Base-by-base conservation (phyloP, 2,113 vertebrate species). In the Antennarius striatus region DNA sequence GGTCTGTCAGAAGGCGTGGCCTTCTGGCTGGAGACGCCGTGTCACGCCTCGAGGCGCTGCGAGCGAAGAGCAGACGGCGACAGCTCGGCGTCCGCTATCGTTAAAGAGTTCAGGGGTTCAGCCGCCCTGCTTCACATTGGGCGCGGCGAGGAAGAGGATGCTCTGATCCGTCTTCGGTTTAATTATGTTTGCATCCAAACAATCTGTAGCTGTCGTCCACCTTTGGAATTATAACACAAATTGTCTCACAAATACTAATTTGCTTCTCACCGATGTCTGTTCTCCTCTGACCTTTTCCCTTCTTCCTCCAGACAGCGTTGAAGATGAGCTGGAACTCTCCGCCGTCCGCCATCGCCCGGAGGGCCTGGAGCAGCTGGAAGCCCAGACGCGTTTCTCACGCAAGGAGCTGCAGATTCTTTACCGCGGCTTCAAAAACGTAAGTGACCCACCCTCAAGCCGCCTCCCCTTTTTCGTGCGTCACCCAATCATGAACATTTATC, bases 351-450 rank as follows among this genome's bases (percentile, higher is more conserved):
- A 99, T 87, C 96, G 96, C 78, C 98, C 98, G 1, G 98, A 99
- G 89, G 95, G 94, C 59, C 92, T 99, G 70, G 96, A 98, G 65
- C 93, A 96, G 60, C 93, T 99, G 73, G 97, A 99, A 88, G 94
- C 96, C 55, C 96, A 98, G 92, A 98, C 95, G 32, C 96, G 94
- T 63, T 99, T 99, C 89, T 96, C 96, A 67, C 96, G 97, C 83
- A 99, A 99, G 90, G 98, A 99, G 90, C 95, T 99, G 11, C 98
- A 99, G 92, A 97, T 99, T 81, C 93, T 99, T 3, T 99, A 99
- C 84, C 93, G 98, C 56, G 97, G 98, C 90, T 99, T 99, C 92
- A 99, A 99, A 87, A 99, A 98, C 0, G 98, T 99, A 91, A 97
- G 98, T 79, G 58, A 42, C 6, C 4, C 0, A 46, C 36, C 71